Conservation (phyloP, 2,888 invertebrate species). For the Heliconius sara region DNA sequence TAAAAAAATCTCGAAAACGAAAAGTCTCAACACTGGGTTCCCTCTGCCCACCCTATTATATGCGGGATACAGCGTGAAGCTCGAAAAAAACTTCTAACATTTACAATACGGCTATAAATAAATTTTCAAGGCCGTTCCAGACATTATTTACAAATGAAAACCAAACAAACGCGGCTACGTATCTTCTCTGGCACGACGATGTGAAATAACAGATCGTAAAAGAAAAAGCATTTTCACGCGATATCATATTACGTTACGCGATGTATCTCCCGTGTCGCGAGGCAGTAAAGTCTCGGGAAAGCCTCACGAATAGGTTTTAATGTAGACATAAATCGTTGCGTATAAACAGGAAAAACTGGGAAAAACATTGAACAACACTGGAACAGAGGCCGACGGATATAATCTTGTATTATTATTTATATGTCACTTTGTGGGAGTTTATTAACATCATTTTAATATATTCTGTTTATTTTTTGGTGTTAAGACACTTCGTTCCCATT, state of each 20-base stretch:
- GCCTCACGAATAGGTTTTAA: conserved; percentile 24
- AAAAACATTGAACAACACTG: conserved; percentile 11
- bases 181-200: background rate
- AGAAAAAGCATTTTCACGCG: background rate
- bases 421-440: background rate
- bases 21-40: background rate
- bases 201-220: conserved; percentile 31
- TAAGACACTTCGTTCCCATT: too few species aligned
- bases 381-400: background rate
- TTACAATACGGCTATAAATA: background rate
- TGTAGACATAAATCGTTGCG: conserved; percentile 19
- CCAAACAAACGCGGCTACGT: background rate
- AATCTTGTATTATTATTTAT: conserved; percentile 8
- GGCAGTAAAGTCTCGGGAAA: conserved; percentile 25
- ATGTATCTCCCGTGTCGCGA: background rate
- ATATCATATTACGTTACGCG: conserved; percentile 10
- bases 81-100: background rate
- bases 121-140: conserved; percentile 3
- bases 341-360: conserved; percentile 17
- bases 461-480: too few species aligned
- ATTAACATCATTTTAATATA: background rate
- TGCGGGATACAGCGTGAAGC: too few species aligned
- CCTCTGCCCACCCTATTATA: background rate
- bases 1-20: background rate
- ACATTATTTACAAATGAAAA: conserved; percentile 1